Percentiles rank a stretch among this genome's conserved stretches.
Conservation (phyloP, 2,888 invertebrate species). For the Euphydryas editha region DNA sequence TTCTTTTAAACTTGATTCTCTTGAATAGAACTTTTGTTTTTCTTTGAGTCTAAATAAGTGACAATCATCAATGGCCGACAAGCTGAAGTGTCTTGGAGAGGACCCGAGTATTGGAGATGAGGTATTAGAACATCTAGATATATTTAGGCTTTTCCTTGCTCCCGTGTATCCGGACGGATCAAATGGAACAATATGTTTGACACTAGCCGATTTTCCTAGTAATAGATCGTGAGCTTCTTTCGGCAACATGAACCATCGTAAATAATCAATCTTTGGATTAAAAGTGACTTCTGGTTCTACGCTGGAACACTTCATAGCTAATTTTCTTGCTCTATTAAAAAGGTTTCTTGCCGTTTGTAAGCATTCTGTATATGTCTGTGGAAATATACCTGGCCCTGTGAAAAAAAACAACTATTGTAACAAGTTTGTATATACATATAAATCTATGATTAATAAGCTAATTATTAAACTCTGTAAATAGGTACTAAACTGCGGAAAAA, state of each 20-base stretch:
- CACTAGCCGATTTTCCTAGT: slow-evolving; percentile 88
- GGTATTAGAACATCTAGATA: slow-evolving; percentile 65
- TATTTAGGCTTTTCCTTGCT: slow-evolving; percentile 74
- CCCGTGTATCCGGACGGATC: slow-evolving; percentile 85
- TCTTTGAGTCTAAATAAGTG: slow-evolving; percentile 76
- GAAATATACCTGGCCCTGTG: slow-evolving; percentile 87
- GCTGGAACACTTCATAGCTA: slow-evolving; percentile 88
- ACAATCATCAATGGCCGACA: slow-evolving; percentile 86
- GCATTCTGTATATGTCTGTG: slow-evolving; percentile 90
- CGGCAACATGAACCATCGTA: slow-evolving; percentile 95
- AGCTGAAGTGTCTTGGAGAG: slow-evolving; percentile 87
- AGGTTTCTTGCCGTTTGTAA: slow-evolving; percentile 90
- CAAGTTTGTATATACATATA: background rate
- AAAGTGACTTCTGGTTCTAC: slow-evolving; percentile 90
- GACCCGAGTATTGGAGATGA: slow-evolving; percentile 79
- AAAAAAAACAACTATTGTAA: background rate
- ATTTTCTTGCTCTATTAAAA: slow-evolving; percentile 89
- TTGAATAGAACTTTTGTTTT: slow-evolving; percentile 71
- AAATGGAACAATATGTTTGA: slow-evolving; percentile 90
- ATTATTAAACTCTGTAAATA: background rate
- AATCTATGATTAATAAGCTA: background rate
- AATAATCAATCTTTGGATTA: slow-evolving; percentile 86
- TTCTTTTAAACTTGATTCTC: slow-evolving; percentile 76
- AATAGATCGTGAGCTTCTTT: slow-evolving; percentile 92
- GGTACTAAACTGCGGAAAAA: background rate